A percentile compares a stretch with the other conserved stretches of the same genome.
phyloP scores from a whole-genome alignment of 1,140 invertebrate genomes.

The Protaetia brevitarsis region DNA sequence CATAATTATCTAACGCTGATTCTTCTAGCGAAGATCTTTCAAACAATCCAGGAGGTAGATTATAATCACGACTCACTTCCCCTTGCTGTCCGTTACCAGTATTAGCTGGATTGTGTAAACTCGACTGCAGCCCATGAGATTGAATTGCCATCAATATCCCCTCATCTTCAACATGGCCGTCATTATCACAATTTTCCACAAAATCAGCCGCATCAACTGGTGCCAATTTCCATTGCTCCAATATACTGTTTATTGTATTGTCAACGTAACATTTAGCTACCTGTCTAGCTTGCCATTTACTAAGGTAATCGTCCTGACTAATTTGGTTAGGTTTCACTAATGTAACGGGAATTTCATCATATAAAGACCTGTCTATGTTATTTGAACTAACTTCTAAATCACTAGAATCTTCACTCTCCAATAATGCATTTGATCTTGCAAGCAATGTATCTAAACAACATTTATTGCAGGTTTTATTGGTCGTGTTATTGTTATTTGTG shows the following conservation, averaged over 20 bases:
- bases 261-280: slow-evolving; percentile 67
- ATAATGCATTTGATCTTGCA: slow-evolving; percentile 35
- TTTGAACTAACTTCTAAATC: slow-evolving; percentile 30
- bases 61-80: background rate
- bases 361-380: slow-evolving; percentile 34
- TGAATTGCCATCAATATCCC: slow-evolving; percentile 63
- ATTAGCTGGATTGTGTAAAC: background rate
- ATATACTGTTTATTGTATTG: slow-evolving; percentile 67
- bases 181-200: slow-evolving; percentile 54
- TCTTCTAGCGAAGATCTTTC: background rate
- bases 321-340: slow-evolving; percentile 36
- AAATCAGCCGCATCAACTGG: slow-evolving; percentile 55
- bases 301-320: slow-evolving; percentile 54
- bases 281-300: slow-evolving; percentile 67
- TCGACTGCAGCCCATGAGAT: slow-evolving; percentile 57
- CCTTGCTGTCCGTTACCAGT: background rate
- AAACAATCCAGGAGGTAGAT: background rate
- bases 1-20: background rate
- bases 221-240: slow-evolving; percentile 61
- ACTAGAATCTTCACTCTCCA: slow-evolving; percentile 33
- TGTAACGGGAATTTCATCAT: slow-evolving; percentile 41
- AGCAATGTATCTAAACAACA: slow-evolving; percentile 36
- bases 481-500: slow-evolving; percentile 10
- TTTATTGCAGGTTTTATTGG: slow-evolving; percentile 15
- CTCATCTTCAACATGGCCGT: slow-evolving; percentile 62